These are phyloP conservation scores for Prinia subflava DNA, from an alignment of 2,113 vertebrate species.

Conservation along the genomic window DNA sequence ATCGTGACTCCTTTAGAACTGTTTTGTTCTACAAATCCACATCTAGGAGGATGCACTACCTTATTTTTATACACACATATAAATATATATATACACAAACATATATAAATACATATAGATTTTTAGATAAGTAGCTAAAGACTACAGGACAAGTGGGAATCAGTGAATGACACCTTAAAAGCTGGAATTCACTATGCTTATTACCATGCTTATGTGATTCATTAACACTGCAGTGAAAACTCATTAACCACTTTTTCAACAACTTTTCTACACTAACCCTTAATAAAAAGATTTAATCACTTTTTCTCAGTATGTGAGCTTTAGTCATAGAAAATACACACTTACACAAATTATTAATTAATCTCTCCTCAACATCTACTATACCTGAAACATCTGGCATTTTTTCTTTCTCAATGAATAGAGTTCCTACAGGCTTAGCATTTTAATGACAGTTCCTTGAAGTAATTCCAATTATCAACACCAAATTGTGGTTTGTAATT, in stretches of 20 bases:
- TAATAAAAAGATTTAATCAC: neutral
- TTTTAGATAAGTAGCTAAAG: neutral
- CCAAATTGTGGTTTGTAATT: neutral
- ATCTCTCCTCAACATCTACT: neutral
- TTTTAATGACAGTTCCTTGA: conserved; percentile 48
- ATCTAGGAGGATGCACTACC: neutral
- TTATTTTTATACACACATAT: neutral
- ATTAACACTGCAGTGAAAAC: neutral
- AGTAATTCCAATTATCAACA: conserved; percentile 12
- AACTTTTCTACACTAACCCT: neutral
- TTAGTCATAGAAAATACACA: conserved; percentile 3
- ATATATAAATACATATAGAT: neutral
- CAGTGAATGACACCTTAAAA: neutral
- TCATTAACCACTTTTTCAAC: neutral
- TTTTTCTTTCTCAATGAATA: conserved; percentile 31
- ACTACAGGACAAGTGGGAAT: neutral
- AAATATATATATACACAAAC: neutral
- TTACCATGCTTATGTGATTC: neutral
- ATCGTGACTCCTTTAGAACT: rapidly evolving
- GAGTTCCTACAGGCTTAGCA: neutral
- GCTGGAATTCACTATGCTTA: neutral
- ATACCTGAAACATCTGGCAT: conserved; percentile 55
- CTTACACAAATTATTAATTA: conserved; percentile 52
- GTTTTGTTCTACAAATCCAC: neutral
- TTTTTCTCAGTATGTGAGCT: neutral